phyloP scores from a whole-genome alignment of 2,888 invertebrate genomes.

The Drosophila multiciliata region DNA sequence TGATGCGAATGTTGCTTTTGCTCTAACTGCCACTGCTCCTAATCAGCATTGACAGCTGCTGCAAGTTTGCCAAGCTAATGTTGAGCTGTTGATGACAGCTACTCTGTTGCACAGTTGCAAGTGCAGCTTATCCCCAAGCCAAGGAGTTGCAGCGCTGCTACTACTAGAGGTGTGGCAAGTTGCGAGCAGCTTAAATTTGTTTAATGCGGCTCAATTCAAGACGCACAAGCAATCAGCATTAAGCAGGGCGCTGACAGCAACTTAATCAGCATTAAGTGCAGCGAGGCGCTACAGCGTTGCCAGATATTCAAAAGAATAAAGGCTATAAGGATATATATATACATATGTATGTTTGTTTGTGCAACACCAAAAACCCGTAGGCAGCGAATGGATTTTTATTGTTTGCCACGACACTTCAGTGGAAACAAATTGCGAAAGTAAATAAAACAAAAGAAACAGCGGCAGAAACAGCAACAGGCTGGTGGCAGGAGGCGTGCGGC shows the following conservation, averaged over 20 bases:
- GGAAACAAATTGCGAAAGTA: constrained; percentile 73
- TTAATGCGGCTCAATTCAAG: constrained; percentile 23
- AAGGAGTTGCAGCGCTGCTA: background rate
- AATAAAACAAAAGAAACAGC: constrained; percentile 66
- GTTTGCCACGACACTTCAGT: constrained; percentile 52
- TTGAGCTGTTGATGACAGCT: constrained; percentile 46
- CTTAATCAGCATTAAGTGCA: constrained; percentile 72
- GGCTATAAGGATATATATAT: constrained; percentile 9
- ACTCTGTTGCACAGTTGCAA: constrained; percentile 1
- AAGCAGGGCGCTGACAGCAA: constrained; percentile 53
- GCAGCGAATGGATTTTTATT: constrained; percentile 70
- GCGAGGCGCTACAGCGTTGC: constrained; percentile 7
- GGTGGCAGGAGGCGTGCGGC: constrained; percentile 1
- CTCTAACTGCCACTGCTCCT: constrained; percentile 22
- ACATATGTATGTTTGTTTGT: constrained; percentile 13
- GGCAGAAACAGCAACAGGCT: constrained; percentile 36
- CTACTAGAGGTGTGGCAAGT: constrained; percentile 31
- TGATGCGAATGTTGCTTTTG: constrained; percentile 9
- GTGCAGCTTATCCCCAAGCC: background rate
- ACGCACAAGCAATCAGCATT: constrained; percentile 54
- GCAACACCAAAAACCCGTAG: constrained; percentile 30
- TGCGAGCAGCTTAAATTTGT: constrained; percentile 35
- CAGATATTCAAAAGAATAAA: constrained; percentile 31
- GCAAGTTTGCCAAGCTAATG: constrained; percentile 62
- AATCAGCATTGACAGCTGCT: constrained; percentile 75